Percentiles rank a stretch among this genome's conserved stretches.
Evolutionary conservation across 2,113 vertebrate genomes (phyloP).

Genomic region (Protobothrops mucrosquamatus): DNA sequence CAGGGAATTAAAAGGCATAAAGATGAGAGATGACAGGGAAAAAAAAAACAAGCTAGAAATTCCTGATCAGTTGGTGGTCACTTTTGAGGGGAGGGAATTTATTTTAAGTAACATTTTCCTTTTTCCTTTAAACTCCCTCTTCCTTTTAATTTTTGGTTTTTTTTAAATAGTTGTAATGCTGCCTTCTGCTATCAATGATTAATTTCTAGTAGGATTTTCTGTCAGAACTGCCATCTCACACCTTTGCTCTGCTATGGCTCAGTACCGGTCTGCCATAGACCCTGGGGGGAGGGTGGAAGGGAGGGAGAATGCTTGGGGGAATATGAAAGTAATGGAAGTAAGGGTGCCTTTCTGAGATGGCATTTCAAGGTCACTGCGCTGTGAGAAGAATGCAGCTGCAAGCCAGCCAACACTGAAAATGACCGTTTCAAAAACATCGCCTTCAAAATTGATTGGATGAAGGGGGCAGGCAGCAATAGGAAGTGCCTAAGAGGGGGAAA

Average conservation of each 20-base stretch:
- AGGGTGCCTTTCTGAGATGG: background rate
- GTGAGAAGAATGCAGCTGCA: background rate
- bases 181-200: background rate
- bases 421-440: background rate
- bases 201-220: background rate
- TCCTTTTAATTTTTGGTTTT: background rate
- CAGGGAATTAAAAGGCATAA: background rate
- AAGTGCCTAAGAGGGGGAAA: background rate
- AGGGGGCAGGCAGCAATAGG: background rate
- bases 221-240: background rate
- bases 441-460: background rate
- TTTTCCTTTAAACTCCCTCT: background rate
- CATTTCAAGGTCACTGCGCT: background rate
- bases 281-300: background rate
- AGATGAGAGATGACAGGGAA: background rate
- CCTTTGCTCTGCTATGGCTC: background rate
- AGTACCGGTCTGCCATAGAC: background rate
- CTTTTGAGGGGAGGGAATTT: background rate
- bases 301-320: background rate
- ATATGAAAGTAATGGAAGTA: background rate
- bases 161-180: background rate
- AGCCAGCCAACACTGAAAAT: background rate
- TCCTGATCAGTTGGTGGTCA: background rate
- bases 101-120: background rate
- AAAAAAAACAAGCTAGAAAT: background rate